phyloP scores from a whole-genome alignment of 2,888 invertebrate species.

The Zonitis immaculata region DNA sequence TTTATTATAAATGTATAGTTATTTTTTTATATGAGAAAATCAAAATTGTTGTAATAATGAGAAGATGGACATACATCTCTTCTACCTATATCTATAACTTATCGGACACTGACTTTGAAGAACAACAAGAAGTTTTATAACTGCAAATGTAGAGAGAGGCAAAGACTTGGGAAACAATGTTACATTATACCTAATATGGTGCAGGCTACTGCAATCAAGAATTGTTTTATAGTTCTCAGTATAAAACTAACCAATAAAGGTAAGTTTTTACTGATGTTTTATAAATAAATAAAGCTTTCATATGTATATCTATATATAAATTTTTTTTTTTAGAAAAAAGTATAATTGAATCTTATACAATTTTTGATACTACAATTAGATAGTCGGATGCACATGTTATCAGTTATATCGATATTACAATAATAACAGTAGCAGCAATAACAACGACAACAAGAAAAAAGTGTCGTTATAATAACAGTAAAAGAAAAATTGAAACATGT shows the following conservation, averaged over 20 bases:
- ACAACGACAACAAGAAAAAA: background rate
- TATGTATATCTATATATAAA: too few relatives aligned
- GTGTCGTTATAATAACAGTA: too few relatives aligned
- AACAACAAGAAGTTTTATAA: slow-evolving; percentile 21
- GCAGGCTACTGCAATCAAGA: slow-evolving; percentile 29
- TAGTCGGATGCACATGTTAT: too few relatives aligned
- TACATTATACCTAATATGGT: slow-evolving; percentile 41
- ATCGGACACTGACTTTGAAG: slow-evolving; percentile 27
- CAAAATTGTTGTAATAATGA: slow-evolving; percentile 3
- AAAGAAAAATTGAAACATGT: slow-evolving; percentile 16
- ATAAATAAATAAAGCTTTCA: slow-evolving; percentile 35
- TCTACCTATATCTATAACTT: slow-evolving; percentile 11
- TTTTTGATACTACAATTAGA: too few relatives aligned
- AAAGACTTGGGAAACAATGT: slow-evolving; percentile 36
- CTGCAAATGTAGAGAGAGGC: slow-evolving; percentile 18
- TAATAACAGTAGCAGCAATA: background rate
- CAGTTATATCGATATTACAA: too few relatives aligned
- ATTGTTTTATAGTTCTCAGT: slow-evolving; percentile 32
- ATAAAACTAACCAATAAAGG: slow-evolving; percentile 26
- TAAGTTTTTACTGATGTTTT: slow-evolving; percentile 33
- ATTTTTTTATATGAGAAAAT: too few relatives aligned
- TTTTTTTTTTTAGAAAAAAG: too few relatives aligned
- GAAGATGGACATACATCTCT: slow-evolving; percentile 9
- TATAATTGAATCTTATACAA: too few relatives aligned
- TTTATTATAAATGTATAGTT: too few relatives aligned